Base-by-base conservation (phyloP, 2,113 vertebrate genomes). In the Anoplopoma fimbria region DNA sequence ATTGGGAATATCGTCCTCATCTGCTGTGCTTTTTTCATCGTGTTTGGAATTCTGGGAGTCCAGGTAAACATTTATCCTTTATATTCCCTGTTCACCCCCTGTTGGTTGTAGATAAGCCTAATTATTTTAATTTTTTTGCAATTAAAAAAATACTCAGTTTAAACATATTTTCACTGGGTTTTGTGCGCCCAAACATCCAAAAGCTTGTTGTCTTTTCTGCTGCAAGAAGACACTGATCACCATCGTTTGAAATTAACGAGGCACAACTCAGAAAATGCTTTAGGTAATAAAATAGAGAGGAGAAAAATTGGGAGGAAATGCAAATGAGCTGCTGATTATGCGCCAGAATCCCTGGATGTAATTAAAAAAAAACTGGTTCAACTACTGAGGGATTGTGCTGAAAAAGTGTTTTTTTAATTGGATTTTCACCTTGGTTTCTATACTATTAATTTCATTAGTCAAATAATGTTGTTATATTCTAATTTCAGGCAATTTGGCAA, bases 1-100 rank as follows among this genome's bases (percentile, higher is more conserved):
- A 99, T 99, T 7, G 98, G 98, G 33, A 99, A 99, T 91, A 99
- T 99, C 9, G 98, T 99, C 75, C 96, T 99, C 83, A 99, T 99
- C 93, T 99, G 98, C 94, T 99, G 98, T 0, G 98, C 98, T 58
- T 99, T 99, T 92, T 99, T 99, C 94, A 99, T 99, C 21, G 97
- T 99, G 79, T 99, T 99, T 47, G 98, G 98, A 69, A 99, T 99
- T 85, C 90, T 99, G 64, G 98, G 98, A 27, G 98, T 99, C 23
- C 98, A 99, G 98, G 98, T 99, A 95, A 87, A 82, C 70, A 36
- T 57, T 83, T 60, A 61, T 8, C 67, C 25, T 6, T 6, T 47
- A 1, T 53, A 49, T 62, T 84, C 34, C 33, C n/a, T 15, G 25
- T 75, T 85, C 31, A n/a, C 72, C 58, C 42, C 36, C 25, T 73